Conservation (phyloP, 2,888 invertebrate genomes). For the Scaptomyza tumidula region DNA sequence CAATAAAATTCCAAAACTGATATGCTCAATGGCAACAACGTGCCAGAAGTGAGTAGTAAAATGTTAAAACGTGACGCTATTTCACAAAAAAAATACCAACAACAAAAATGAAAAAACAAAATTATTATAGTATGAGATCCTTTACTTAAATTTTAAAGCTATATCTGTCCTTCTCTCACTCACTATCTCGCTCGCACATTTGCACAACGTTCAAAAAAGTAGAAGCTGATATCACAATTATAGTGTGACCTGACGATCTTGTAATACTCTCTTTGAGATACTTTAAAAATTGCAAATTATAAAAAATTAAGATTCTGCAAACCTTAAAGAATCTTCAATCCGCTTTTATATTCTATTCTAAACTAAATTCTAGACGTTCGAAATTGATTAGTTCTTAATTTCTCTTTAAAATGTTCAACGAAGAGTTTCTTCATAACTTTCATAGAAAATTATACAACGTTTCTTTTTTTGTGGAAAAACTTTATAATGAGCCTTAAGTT, state of each 20-base stretch:
- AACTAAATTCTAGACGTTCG: too few species aligned
- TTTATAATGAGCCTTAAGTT: too few species aligned
- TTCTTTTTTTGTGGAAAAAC: too few species aligned
- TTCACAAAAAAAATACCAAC: conserved; percentile 61
- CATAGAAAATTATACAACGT: too few species aligned
- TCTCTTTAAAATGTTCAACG: too few species aligned
- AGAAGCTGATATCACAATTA: conserved; percentile 15
- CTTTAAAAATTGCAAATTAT: too few species aligned
- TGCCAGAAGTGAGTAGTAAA: conserved; percentile 79
- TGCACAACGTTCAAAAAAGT: conserved; percentile 56
- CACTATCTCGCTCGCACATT: conserved; percentile 40
- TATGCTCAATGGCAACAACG: conserved; percentile 79
- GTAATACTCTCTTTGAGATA: conserved; percentile 5
- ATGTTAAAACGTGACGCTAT: conserved; percentile 79
- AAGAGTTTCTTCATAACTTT: too few species aligned
- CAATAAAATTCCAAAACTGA: conserved; percentile 79
- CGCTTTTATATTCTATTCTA: too few species aligned
- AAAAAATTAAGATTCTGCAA: too few species aligned
- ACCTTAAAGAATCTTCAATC: too few species aligned
- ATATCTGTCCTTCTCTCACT: background rate
- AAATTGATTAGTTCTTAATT: too few species aligned
- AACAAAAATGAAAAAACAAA: background rate
- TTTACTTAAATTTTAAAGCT: conserved; percentile 2
- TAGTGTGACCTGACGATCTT: background rate
- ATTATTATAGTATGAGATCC: conserved; percentile 42